Base-by-base conservation (phyloP, 2,888 invertebrate genomes). In the Plebejus argus region DNA sequence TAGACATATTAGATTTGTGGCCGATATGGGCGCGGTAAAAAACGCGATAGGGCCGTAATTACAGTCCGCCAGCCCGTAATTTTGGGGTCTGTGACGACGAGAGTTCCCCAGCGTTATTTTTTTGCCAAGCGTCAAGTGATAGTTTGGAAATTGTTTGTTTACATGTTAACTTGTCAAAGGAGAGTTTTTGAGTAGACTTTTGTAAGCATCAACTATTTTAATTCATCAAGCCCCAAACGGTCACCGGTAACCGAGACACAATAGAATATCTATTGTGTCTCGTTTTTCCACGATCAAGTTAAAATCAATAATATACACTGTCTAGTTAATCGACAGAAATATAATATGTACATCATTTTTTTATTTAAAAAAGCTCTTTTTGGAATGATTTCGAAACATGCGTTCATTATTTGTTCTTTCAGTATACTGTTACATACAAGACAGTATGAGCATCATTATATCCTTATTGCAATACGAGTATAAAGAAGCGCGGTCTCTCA, bases 1-100 rank as follows among this genome's bases (percentile, higher is more conserved):
- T 91, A 91, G 88, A 86, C 86, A 85, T 89, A 90, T 91, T 90
- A 91, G 91, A 91, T 91, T 89, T 90, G 90, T 90, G 89, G 90
- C 86, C 85, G 87, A 88, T 88, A 85, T 83, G 81, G 82, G 79
- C 61, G 35, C 83, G 88, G 87, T 89, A 91, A 90, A 91, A 91
- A 91, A 87, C 84, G 82, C 83, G 85, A 88, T 88, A 86, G 87
- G 86, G 86, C 83, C 83, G 83, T 89, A 90, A 90, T 91, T 90
- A 90, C 88, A 88, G 88, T 82, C 84, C 84, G 83, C 79, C 80
- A 81, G 83, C 81, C 78, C 82, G 86, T 91, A 91, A 91, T 90
- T 87, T 88, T 82, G 89, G 91, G 91, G 88, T 89, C 83, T 84
- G 85, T 82, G 84, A 84, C 84, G 81, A 79, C 78, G 82, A 81